Evolutionary conservation across 2,888 invertebrate genomes (phyloP).

Genomic region (Xestia rhomboidea): DNA sequence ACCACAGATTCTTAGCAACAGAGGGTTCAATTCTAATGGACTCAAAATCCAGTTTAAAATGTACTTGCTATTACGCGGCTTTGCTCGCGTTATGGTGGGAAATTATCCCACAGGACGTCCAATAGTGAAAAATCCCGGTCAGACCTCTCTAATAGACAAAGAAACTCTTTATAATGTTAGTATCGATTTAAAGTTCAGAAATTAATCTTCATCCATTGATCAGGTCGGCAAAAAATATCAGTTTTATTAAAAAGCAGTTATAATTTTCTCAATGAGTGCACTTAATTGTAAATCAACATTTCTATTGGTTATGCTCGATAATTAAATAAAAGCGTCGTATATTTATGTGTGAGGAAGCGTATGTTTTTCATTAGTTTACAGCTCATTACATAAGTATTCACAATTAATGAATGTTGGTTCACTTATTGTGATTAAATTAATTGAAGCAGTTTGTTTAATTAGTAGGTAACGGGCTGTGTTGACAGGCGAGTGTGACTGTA

Average conservation of each 20-base stretch:
- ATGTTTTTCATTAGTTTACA: constrained; percentile 52
- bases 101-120: too few species aligned
- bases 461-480: constrained; percentile 29
- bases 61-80: constrained; percentile 47
- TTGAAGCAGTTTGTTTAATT: constrained; percentile 46
- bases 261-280: constrained; percentile 49
- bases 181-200: constrained; percentile 36
- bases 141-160: too few species aligned
- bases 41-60: constrained; percentile 68
- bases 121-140: too few species aligned
- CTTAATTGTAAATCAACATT: constrained; percentile 37
- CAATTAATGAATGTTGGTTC: constrained; percentile 48
- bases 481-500: neutral
- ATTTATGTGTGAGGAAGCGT: constrained; percentile 39
- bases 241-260: constrained; percentile 31
- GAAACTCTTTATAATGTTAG: too few species aligned
- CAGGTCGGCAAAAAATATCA: constrained; percentile 33
- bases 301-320: constrained; percentile 53
- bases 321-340: constrained; percentile 52
- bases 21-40: constrained; percentile 70
- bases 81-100: too few species aligned
- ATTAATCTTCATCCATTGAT: constrained; percentile 51
- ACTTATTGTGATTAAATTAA: constrained; percentile 60
- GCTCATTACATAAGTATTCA: constrained; percentile 56
- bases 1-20: constrained; percentile 72